Percentiles rank a stretch among this genome's conserved stretches.
These are phyloP conservation scores for Pyrochroa serraticornis DNA, from an alignment of 2,888 invertebrate genomes.

Conservation along the genomic window DNA sequence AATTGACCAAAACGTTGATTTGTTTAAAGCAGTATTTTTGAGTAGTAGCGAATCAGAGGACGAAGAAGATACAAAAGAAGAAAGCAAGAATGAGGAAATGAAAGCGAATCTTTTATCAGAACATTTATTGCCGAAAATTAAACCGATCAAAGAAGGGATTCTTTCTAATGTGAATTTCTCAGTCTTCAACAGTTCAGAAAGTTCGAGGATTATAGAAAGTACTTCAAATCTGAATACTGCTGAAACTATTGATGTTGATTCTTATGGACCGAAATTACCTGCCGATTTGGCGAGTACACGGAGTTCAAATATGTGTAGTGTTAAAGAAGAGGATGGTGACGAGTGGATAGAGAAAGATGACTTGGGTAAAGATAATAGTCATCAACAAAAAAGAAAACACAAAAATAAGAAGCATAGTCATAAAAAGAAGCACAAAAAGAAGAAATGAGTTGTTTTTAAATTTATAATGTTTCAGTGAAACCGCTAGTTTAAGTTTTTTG, in stretches of 20 bases:
- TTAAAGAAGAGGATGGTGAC: slow-evolving; percentile 32
- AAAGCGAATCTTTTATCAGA: slow-evolving; percentile 49
- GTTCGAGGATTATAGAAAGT: slow-evolving; percentile 1
- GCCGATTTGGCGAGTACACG: slow-evolving; percentile 6
- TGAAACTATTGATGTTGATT: slow-evolving; percentile 1
- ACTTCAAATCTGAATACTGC: slow-evolving; percentile 1
- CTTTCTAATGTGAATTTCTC: slow-evolving; percentile 49
- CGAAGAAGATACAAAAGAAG: slow-evolving; percentile 46
- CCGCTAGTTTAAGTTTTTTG: too few relatives aligned
- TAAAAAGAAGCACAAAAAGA: slow-evolving; percentile 26
- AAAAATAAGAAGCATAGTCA: slow-evolving; percentile 12
- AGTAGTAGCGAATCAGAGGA: slow-evolving; percentile 73
- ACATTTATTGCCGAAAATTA: slow-evolving; percentile 52
- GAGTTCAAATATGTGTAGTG: background rate
- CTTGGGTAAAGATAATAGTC: slow-evolving; percentile 26
- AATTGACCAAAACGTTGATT: slow-evolving; percentile 67
- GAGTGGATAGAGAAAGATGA: slow-evolving; percentile 47
- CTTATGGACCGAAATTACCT: slow-evolving; percentile 46
- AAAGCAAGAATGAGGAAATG: slow-evolving; percentile 40
- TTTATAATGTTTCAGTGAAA: too few relatives aligned
- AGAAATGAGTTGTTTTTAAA: too few relatives aligned
- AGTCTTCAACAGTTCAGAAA: slow-evolving; percentile 21
- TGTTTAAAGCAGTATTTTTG: slow-evolving; percentile 89
- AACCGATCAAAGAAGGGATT: slow-evolving; percentile 53
- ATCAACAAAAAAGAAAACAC: slow-evolving; percentile 63